phyloP scores from a whole-genome alignment of 37 sponge, comb jelly and placozoan genomes.

The Eunapius fragilis region DNA sequence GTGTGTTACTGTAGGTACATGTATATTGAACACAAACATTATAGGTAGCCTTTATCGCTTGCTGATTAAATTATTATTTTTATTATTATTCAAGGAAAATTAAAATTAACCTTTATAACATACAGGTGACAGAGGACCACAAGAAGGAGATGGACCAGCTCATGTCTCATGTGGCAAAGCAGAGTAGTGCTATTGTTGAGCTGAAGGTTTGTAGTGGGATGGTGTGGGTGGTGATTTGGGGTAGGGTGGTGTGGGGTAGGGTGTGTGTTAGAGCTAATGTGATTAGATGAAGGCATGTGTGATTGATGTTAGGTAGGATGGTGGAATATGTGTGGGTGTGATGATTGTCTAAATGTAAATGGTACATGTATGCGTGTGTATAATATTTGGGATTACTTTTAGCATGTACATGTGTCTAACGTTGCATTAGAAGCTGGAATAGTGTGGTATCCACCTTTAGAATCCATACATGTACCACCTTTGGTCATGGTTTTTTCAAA shows the following conservation, averaged over 20 bases:
- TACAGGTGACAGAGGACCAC: not conserved
- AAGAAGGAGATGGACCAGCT: not conserved
- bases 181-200: not conserved
- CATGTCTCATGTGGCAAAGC: not conserved
- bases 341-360: not conserved
- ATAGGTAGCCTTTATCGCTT: too few species aligned
- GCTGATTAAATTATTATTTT: too few species aligned
- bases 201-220: not conserved
- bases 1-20: too few species aligned
- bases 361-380: too few species aligned
- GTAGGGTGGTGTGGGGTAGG: not conserved
- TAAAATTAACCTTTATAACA: too few species aligned
- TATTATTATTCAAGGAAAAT: too few species aligned
- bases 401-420: too few species aligned
- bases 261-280: not conserved
- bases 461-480: too few species aligned
- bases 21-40: too few species aligned
- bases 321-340: not conserved
- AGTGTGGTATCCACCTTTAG: too few species aligned
- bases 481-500: too few species aligned
- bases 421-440: too few species aligned
- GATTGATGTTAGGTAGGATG: not conserved
- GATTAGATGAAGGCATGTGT: not conserved
- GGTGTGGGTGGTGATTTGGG: not conserved
- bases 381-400: not conserved